Percentiles rank a stretch among this genome's conserved stretches.
phyloP scores from a whole-genome alignment of 1,140 invertebrate genomes.

The Bombus sibiricus region DNA sequence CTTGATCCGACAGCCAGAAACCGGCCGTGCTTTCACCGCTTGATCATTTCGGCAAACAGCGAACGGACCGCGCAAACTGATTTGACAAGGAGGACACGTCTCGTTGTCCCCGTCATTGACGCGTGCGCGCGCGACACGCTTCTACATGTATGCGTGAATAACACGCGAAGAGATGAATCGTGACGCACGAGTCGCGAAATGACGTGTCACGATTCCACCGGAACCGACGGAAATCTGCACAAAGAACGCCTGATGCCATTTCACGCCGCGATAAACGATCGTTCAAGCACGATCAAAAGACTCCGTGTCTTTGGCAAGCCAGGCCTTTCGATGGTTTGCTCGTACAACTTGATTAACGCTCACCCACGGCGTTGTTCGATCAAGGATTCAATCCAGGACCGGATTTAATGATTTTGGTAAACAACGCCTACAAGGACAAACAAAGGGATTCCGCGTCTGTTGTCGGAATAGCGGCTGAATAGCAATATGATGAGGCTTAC shows the following conservation, averaged over 20 bases:
- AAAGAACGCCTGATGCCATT: constrained; percentile 10
- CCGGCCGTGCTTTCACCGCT: constrained; percentile 49
- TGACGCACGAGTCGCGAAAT: too few relatives aligned
- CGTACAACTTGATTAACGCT: constrained; percentile 24
- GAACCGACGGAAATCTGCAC: neutral
- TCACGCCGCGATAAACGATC: constrained; percentile 7
- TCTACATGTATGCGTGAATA: too few relatives aligned
- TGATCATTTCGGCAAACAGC: constrained; percentile 69
- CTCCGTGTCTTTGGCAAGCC: neutral
- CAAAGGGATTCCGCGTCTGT: constrained; percentile 41
- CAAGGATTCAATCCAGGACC: constrained; percentile 25
- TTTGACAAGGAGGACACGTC: constrained; percentile 52
- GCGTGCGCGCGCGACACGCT: neutral
- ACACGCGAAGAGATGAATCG: too few relatives aligned
- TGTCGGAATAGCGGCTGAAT: constrained; percentile 40
- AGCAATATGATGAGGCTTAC: constrained; percentile 51
- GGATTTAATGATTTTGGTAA: constrained; percentile 50
- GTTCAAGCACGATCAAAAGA: constrained; percentile 1
- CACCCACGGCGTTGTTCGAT: constrained; percentile 18
- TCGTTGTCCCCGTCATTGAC: neutral
- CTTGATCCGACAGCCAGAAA: constrained; percentile 57
- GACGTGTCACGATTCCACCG: neutral
- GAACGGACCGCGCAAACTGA: constrained; percentile 45
- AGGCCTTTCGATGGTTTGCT: neutral
- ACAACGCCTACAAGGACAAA: constrained; percentile 39